Evolutionary conservation across 2,888 invertebrate genomes (phyloP), one percentile per base, ranked within the genome.

Genomic region (Nesidiocoris tenuis): DNA sequence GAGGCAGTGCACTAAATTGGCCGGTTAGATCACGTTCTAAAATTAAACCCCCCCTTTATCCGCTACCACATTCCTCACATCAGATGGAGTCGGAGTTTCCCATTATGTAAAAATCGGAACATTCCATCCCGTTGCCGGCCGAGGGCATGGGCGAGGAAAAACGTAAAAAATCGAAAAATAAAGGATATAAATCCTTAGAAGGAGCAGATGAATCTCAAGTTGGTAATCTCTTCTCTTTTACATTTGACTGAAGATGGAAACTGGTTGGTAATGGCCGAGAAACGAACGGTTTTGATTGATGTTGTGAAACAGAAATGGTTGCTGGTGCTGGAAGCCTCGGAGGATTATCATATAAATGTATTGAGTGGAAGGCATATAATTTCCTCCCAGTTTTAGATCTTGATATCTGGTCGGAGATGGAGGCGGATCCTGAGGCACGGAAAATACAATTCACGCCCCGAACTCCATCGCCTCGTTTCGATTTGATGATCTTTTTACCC

Each of bases 341-440:
- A 18, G 70, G 72, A 72, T 72, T 72, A 72, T 63, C 72, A 72
- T 72, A 72, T 72, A 72, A 72, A 72, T 72, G 72, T 72, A 72
- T 72, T 72, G 72, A 61, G 72, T 72, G 61, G 72, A 72, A 72
- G 72, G 25, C 61, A 54, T 72, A 61, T 72, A 72, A 72, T 72
- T 72, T 72, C 72, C 61, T 39, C 39, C 61, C 61, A 72, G 61
- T 61, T 72, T 72, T 72, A 72, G 72, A 72, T 72, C 72, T 72
- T 72, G 72, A 72, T 70, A 70, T 72, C 72, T 25, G 70, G 72
- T n/a, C 63, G 61, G 72, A 61, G 72, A 39, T 39, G 39, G 39
- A 39, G 39, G 39, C 39, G 39, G 39, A 7, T 3, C 39, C 39
- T 3, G 12, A 39, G 39, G 39, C 3, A 12, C 5, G 12, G 12